phyloP scores from a whole-genome alignment of 2,797 vertebrate species.

The Myotis findleyi region DNA sequence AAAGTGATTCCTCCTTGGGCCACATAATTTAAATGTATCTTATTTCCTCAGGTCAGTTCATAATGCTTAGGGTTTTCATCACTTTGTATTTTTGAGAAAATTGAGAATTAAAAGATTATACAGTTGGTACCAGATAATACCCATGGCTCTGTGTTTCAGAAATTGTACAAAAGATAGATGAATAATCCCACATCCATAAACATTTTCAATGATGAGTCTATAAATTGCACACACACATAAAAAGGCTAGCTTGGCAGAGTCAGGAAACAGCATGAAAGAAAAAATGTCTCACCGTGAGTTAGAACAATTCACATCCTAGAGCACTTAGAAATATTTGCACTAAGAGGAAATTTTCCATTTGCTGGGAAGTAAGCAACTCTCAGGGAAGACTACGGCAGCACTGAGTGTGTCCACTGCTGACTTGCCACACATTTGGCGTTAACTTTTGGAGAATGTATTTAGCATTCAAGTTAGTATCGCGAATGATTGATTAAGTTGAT shows the following conservation, averaged over 20 bases:
- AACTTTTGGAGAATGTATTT: constrained; percentile 56
- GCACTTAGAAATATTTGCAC: background rate
- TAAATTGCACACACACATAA: background rate
- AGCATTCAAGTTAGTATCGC: constrained; percentile 39
- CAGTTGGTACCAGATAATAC: background rate
- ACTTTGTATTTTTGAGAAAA: constrained; percentile 32
- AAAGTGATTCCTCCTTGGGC: background rate
- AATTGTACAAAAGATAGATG: background rate
- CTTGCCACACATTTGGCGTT: constrained; percentile 47
- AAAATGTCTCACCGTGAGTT: background rate
- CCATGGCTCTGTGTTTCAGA: background rate
- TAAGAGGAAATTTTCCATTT: background rate
- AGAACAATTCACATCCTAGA: background rate
- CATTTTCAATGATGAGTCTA: background rate
- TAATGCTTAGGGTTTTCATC: background rate
- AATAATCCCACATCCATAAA: background rate
- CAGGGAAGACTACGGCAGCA: background rate
- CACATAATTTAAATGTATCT: background rate
- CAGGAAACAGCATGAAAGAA: background rate
- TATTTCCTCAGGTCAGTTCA: background rate
- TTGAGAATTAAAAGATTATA: background rate
- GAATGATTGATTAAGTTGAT: constrained; percentile 68
- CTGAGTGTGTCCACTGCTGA: background rate
- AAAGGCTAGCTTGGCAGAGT: background rate
- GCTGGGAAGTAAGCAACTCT: background rate